These are phyloP conservation scores for Bombycilla garrulus DNA, from an alignment of 2,113 vertebrate species.

Conservation along the genomic window DNA sequence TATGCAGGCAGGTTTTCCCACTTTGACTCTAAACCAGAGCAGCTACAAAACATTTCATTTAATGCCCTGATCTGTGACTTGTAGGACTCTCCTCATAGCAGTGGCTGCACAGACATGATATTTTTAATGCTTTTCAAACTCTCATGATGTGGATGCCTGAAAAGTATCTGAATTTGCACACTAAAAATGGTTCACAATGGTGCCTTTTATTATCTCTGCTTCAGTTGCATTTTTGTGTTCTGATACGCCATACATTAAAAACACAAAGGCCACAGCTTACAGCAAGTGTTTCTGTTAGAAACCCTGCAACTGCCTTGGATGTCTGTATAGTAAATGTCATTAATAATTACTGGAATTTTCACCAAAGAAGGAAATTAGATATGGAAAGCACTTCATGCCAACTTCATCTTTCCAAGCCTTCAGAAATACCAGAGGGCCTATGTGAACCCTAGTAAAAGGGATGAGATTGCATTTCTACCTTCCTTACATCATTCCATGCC, in stretches of 20 bases:
- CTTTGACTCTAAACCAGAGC: background rate
- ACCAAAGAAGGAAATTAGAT: constrained; percentile 28
- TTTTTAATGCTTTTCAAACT: background rate
- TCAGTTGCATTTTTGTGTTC: background rate
- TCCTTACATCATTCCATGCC: constrained; percentile 14
- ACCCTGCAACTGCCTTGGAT: background rate
- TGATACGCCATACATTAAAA: background rate
- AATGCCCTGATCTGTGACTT: background rate
- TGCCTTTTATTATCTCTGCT: background rate
- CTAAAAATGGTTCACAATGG: background rate
- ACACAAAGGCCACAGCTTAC: background rate
- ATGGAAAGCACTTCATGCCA: constrained; percentile 19
- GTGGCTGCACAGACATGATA: background rate
- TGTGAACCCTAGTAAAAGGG: background rate
- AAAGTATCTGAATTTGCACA: background rate
- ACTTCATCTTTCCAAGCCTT: background rate
- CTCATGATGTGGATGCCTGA: background rate
- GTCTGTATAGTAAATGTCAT: background rate
- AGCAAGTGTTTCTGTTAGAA: background rate
- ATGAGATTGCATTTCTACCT: constrained; percentile 18
- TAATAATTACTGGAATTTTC: background rate
- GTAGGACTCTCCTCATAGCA: background rate
- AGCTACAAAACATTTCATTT: background rate
- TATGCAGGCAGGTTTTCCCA: background rate
- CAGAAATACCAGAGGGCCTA: background rate